Evolutionary conservation across 2,888 invertebrate genomes (phyloP).

Genomic region (Dorcus parallelipipedus): DNA sequence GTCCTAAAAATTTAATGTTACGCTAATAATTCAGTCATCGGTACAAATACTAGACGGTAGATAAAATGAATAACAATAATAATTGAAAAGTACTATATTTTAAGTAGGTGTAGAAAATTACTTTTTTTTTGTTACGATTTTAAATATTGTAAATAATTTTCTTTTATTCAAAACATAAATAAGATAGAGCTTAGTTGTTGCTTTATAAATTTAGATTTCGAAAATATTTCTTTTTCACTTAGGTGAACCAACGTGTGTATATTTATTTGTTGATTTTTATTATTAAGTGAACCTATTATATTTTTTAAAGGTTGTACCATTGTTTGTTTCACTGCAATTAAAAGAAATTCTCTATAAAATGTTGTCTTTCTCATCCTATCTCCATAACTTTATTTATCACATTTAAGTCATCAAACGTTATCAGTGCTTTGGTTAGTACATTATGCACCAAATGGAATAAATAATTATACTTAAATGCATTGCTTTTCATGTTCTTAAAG

Average conservation of each 20-base stretch:
- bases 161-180: background rate
- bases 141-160: conserved; percentile 8
- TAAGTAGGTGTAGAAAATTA: background rate
- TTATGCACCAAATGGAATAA: too few relatives aligned
- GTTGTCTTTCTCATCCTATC: too few relatives aligned
- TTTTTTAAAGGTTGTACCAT: conserved; percentile 13
- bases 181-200: conserved; percentile 5
- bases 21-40: conserved; percentile 9
- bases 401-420: too few relatives aligned
- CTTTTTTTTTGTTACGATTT: conserved; percentile 8
- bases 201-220: conserved; percentile 7
- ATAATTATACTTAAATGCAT: too few relatives aligned
- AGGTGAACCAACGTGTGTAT: conserved; percentile 2
- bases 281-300: conserved; percentile 12
- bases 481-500: too few relatives aligned
- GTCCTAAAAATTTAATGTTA: conserved; percentile 3
- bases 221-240: conserved; percentile 5
- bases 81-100: conserved; percentile 4
- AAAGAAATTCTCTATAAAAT: conserved; percentile 11
- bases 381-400: too few relatives aligned
- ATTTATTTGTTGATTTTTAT: conserved; percentile 17
- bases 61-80: conserved; percentile 11
- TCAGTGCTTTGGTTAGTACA: too few relatives aligned
- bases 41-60: conserved; percentile 15
- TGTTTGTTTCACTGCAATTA: conserved; percentile 17